Conservation (phyloP, 1,140 invertebrate genomes). For the Caenorhabditis briggsae region DNA sequence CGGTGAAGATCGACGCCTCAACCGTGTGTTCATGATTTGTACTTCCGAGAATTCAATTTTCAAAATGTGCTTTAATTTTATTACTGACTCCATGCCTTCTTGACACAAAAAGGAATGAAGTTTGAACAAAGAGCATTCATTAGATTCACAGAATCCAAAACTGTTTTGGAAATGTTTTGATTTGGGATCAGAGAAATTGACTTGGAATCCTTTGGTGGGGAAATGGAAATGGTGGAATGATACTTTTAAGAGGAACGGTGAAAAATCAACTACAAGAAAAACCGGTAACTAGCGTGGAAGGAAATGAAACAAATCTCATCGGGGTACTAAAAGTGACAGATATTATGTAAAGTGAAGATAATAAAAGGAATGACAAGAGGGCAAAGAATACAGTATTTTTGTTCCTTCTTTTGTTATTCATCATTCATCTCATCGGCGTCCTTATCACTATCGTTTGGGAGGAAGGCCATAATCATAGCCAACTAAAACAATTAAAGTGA, state of each 20-base stretch:
- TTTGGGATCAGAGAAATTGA: neutral
- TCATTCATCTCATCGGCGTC: constrained; percentile 50
- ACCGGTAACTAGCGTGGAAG: neutral
- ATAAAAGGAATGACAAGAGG: constrained; percentile 10
- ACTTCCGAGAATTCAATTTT: no score
- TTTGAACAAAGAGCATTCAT: neutral
- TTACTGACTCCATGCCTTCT: no score
- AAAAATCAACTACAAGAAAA: neutral
- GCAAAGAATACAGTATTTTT: neutral
- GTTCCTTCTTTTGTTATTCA: neutral
- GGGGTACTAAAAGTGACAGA: no score
- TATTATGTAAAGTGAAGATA: neutral
- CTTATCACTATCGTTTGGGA: constrained; percentile 10
- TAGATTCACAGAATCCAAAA: neutral
- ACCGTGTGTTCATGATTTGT: no score
- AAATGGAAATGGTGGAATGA: constrained; percentile 23
- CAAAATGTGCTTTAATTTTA: no score
- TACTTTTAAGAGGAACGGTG: neutral
- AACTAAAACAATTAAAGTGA: neutral
- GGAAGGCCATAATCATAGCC: constrained; percentile 48
- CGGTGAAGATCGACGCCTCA: no score
- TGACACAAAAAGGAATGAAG: no score
- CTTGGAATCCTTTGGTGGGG: neutral
- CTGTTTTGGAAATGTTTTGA: no score
- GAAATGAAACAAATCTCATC: neutral